These are phyloP conservation scores for Apotomis betuletana DNA, from an alignment of 2,888 invertebrate species.

Conservation along the genomic window DNA sequence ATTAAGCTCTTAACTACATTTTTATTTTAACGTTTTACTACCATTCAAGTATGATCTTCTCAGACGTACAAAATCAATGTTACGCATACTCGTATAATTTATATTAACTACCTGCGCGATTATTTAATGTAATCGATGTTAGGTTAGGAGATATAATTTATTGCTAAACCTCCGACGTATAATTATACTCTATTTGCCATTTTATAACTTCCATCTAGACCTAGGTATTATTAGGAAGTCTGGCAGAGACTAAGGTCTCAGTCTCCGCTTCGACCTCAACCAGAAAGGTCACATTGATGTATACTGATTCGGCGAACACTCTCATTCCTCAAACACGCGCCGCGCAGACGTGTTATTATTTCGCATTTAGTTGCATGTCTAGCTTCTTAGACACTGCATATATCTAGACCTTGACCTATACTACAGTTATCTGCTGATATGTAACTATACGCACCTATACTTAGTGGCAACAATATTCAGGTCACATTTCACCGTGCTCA, in stretches of 20 bases:
- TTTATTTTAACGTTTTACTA: too few relatives aligned
- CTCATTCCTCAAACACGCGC: slow-evolving; percentile 58
- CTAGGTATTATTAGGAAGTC: slow-evolving; percentile 39
- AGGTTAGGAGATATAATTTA: slow-evolving; percentile 10
- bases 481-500: too few relatives aligned
- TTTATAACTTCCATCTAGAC: slow-evolving; percentile 13
- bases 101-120: not conserved
- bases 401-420: not conserved
- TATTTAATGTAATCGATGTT: not conserved
- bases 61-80: not conserved
- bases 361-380: slow-evolving; percentile 53
- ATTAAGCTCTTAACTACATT: too few relatives aligned
- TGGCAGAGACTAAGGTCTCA: slow-evolving; percentile 48
- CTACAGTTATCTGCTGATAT: too few relatives aligned
- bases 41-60: too few relatives aligned
- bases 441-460: too few relatives aligned
- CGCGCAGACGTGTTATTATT: slow-evolving; percentile 67
- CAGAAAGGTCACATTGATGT: slow-evolving; percentile 65
- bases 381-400: not conserved
- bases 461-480: too few relatives aligned
- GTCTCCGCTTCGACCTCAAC: slow-evolving; percentile 58
- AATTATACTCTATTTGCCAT: slow-evolving; percentile 18
- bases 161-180: slow-evolving; percentile 15
- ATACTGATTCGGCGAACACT: slow-evolving; percentile 64
- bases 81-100: not conserved